Percentiles rank a stretch among this genome's conserved stretches.
Evolutionary conservation across 2,888 invertebrate genomes (phyloP).

Genomic region (Drosophila mimetica): DNA sequence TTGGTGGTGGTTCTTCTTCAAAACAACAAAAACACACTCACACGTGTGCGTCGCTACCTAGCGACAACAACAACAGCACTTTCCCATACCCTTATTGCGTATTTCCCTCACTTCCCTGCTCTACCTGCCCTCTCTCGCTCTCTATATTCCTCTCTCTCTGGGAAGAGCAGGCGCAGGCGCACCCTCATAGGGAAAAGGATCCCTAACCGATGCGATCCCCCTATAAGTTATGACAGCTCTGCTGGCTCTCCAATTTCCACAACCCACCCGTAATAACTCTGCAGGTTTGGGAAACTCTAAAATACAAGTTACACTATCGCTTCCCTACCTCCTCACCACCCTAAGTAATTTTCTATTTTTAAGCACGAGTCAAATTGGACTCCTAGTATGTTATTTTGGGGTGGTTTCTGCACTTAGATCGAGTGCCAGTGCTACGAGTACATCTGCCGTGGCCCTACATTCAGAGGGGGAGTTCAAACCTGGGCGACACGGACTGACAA

Average conservation of each 20-base stretch:
- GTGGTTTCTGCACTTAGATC: slow-evolving; percentile 55
- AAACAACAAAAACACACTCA: slow-evolving; percentile 27
- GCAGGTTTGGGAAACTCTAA: slow-evolving; percentile 45
- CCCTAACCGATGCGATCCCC: slow-evolving; percentile 11
- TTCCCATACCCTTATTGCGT: slow-evolving; percentile 78
- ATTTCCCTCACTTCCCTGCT: slow-evolving; percentile 62
- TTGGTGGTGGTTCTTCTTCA: slow-evolving; percentile 74
- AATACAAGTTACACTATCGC: slow-evolving; percentile 32
- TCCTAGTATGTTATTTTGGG: slow-evolving; percentile 37
- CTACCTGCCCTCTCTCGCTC: slow-evolving; percentile 40
- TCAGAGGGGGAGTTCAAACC: slow-evolving; percentile 64
- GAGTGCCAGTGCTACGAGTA: slow-evolving; percentile 39
- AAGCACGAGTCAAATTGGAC: slow-evolving; percentile 67
- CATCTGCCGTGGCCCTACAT: slow-evolving; percentile 55
- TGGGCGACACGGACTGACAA: slow-evolving; percentile 57
- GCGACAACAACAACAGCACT: slow-evolving; percentile 41
- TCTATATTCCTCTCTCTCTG: not conserved
- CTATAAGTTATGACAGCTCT: slow-evolving; percentile 73
- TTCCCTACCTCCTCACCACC: not conserved
- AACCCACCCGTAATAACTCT: slow-evolving; percentile 71
- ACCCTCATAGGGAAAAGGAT: slow-evolving; percentile 47
- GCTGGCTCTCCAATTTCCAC: slow-evolving; percentile 45
- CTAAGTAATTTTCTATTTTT: slow-evolving; percentile 62
- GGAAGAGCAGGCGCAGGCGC: slow-evolving; percentile 63
- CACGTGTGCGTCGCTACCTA: slow-evolving; percentile 69